A percentile compares a stretch with the other conserved stretches of the same genome.
Conservation (phyloP, 2,888 invertebrate species). For the Amiota mariae region DNA sequence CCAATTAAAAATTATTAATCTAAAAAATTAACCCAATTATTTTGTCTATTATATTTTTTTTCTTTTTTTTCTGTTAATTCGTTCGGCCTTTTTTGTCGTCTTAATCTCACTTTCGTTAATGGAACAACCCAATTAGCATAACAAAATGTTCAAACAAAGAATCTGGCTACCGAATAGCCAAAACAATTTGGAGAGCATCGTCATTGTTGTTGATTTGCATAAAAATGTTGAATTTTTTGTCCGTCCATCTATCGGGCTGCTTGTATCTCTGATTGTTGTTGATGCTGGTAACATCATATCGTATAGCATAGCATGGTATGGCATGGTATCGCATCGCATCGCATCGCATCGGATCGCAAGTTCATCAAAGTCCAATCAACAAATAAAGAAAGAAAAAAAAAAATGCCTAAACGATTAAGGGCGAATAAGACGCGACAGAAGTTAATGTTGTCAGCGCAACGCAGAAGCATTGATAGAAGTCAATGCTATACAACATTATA, state of each 20-base stretch:
- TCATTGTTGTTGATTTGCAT: slow-evolving; percentile 53
- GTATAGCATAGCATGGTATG: no score
- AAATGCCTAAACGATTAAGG: slow-evolving; percentile 7
- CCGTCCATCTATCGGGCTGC: slow-evolving; percentile 22
- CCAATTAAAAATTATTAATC: slow-evolving; percentile 62
- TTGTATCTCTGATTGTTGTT: slow-evolving; percentile 43
- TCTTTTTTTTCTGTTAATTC: slow-evolving; percentile 14
- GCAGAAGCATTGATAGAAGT: background rate
- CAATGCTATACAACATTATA: background rate
- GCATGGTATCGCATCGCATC: no score
- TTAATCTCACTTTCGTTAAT: slow-evolving; percentile 26
- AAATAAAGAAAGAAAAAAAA: no score
- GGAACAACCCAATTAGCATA: slow-evolving; percentile 56
- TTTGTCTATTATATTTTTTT: slow-evolving; percentile 13
- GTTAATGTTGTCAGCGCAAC: background rate
- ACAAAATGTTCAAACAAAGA: slow-evolving; percentile 65
- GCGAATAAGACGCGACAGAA: background rate
- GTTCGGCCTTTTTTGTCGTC: slow-evolving; percentile 24
- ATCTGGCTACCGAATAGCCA: slow-evolving; percentile 61
- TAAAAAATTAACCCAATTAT: slow-evolving; percentile 49
- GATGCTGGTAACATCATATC: no score
- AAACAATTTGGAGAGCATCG: slow-evolving; percentile 58
- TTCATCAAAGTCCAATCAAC: slow-evolving; percentile 21
- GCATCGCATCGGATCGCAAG: background rate
- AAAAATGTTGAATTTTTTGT: slow-evolving; percentile 50